Base-by-base conservation (phyloP, 2,888 invertebrate genomes). In the Eupithecia pulchellata region DNA sequence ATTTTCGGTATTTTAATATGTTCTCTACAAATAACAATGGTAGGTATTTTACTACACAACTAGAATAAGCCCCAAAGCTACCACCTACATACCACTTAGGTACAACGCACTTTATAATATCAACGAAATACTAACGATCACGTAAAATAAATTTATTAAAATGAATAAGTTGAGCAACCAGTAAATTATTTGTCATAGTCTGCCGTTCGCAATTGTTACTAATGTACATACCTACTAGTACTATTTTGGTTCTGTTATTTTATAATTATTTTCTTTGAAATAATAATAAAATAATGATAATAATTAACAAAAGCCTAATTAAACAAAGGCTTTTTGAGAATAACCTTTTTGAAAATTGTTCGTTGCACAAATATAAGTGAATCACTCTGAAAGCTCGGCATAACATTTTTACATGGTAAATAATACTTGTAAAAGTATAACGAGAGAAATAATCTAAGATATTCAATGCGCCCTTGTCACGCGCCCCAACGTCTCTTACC, bases 401-500 rank as follows among this genome's bases (percentile, higher is more conserved):
- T 65, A 55, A 65, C 36, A 36, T 65, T 32, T 60, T 60, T 60
- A 32, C 20, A 32, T 60, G n/a, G 32, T 32, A 60, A 60, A 60
- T 32, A 60, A 60, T 57, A 47, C 20, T 27, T 30, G 17, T 69
- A 64, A 60, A 68, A 64, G 14, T 60, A 30, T n/a, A 58, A 69
- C 42, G 42, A 39, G 57, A 57, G 17, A 39, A n/a, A 36, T 64
- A 32, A 57, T 42, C 29, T 34, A 30, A 57, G 27, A 14, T 57
- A 27, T 27, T 29, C 14, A 17, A 29, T 8, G 17, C 27, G 4
- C 29, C 36, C 27, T 29, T 57, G 62, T 66, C 17, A 66, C 34
- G 34, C 66, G 63, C 52, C 20, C n/a, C 39, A 61, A 52, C 62
- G 65, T 62, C 62, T 65, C 52, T 69, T 61, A 42, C 62, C 66